Conservation (phyloP, 2,797 vertebrate genomes). For the Emys orbicularis region DNA sequence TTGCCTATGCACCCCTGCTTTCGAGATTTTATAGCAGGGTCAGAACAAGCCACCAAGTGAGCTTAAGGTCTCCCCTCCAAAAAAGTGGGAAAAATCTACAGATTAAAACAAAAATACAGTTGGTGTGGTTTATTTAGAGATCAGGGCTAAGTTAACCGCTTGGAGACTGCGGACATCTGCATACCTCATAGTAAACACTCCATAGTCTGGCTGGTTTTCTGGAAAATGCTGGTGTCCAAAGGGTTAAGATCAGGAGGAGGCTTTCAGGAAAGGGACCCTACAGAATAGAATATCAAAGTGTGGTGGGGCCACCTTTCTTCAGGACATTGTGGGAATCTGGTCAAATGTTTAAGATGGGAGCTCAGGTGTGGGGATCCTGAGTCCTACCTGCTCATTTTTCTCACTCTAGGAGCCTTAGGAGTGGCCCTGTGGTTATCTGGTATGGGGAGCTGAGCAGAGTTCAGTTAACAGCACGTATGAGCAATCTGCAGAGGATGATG, state of each 20-base stretch:
- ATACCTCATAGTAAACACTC: neutral
- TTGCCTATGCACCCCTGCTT: neutral
- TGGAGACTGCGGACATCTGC: neutral
- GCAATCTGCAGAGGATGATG: neutral
- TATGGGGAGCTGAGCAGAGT: neutral
- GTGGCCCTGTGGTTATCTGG: neutral
- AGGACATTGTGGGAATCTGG: neutral
- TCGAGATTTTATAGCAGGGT: neutral
- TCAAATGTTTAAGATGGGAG: neutral
- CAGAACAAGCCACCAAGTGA: neutral
- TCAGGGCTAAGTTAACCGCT: neutral
- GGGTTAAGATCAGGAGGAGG: neutral
- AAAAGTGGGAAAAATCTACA: fast-evolving
- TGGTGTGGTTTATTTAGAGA: neutral
- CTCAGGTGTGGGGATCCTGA: neutral
- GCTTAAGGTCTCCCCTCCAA: neutral
- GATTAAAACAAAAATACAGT: neutral
- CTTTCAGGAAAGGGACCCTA: neutral
- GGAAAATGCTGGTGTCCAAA: neutral
- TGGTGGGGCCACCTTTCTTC: neutral
- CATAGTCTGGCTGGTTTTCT: neutral
- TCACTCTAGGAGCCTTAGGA: neutral
- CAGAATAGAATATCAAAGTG: neutral
- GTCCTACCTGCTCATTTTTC: neutral
- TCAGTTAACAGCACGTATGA: neutral